Base-by-base conservation (phyloP, 2,113 vertebrate species). In the Garra rufa region DNA sequence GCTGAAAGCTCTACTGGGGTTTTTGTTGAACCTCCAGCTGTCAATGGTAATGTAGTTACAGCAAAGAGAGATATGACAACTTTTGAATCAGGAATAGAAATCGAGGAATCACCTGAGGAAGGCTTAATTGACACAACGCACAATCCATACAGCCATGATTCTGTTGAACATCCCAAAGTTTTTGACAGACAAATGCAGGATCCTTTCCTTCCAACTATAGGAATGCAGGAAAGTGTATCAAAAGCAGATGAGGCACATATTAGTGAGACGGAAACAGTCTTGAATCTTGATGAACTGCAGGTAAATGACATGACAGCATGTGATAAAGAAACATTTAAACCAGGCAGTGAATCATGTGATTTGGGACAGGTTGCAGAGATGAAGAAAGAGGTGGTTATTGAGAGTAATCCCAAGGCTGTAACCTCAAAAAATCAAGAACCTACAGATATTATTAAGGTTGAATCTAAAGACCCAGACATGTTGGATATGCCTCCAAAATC, bases 401-500 rank as follows among this genome's bases (percentile, higher is more conserved):
- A 80, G 26, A 80, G 24, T 34, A 67, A 80, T 11, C n/a, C 57
- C 24, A 79, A 21, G 11, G 57, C 44, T 38, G 46, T 9, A 30
- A n/a, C 59, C 41, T 30, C 78, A 10, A n/a, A 43, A 28, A 75
- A 26, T n/a, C 26, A 61, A 80, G 73, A 80, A 52, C 6, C 26
- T 14, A 30, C 46, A 6, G 34, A 59, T 48, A 41, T 65, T 21
- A 4, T 48, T 28, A 21, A 3, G 30, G 41, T 65, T 65, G 61
- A 69, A 19, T 44, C 19, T 14, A 41, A 8, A 34, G 41, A 41
- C 1, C 34, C 14, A 30, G 24, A 55, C 3, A 55, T 28, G 69
- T 9, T 21, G 9, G 41, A 86, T 61, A 63, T 3, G 6, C 11
- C 65, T 85, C 69, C 21, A 57, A 91, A 90, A 38, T 79, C 78